Evolutionary conservation across 2,797 vertebrate species (phyloP).

Genomic region (Anguilla pacifica): DNA sequence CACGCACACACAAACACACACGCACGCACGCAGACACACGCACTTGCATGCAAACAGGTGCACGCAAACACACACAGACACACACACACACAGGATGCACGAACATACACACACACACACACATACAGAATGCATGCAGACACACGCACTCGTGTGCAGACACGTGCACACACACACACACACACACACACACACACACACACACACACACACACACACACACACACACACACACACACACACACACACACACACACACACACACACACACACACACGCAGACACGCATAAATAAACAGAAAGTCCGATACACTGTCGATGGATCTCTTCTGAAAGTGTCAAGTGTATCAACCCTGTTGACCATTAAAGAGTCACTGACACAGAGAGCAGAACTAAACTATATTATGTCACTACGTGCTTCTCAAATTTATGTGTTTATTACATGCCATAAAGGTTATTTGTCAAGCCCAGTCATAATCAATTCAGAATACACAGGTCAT

Average conservation of each 20-base stretch:
- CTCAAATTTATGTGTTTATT: slow-evolving; percentile 36
- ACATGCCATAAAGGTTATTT: slow-evolving; percentile 51
- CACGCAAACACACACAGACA: neutral
- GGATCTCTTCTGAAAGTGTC: neutral
- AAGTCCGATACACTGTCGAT: neutral
- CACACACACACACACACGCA: neutral
- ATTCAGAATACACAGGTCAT: slow-evolving; percentile 43
- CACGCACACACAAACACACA: neutral
- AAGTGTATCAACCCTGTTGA: neutral
- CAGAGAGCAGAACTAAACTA: neutral
- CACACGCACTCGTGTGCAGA: neutral
- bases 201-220: neutral
- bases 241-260: neutral
- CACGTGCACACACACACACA: neutral
- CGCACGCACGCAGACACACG: neutral
- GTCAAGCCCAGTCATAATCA: slow-evolving; percentile 27
- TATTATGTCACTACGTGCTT: neutral
- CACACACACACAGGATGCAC: neutral
- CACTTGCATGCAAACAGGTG: neutral
- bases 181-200: neutral
- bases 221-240: neutral
- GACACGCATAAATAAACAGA: neutral
- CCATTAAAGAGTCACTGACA: neutral
- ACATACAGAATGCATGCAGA: neutral
- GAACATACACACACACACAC: too few relatives aligned